Evolutionary conservation across 2,888 invertebrate species (phyloP).

Genomic region (Stomorhina lunata): DNA sequence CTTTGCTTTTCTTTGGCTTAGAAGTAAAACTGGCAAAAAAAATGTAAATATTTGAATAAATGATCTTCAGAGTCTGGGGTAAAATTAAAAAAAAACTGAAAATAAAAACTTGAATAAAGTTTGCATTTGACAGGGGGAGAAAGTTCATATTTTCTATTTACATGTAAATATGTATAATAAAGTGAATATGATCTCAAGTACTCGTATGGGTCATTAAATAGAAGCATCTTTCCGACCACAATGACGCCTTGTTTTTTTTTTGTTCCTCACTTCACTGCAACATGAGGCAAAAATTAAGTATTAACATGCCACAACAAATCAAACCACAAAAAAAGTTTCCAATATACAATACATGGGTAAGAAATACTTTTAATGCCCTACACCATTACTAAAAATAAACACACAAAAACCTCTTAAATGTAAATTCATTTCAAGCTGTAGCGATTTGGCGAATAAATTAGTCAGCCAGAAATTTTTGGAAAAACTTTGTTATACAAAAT

Average conservation of each 20-base stretch:
- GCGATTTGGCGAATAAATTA: too few relatives aligned
- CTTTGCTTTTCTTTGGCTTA: background rate
- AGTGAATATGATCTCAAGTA: conserved; percentile 21
- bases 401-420: too few relatives aligned
- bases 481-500: too few relatives aligned
- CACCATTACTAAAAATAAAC: too few relatives aligned
- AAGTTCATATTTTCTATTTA: conserved; percentile 19
- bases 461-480: too few relatives aligned
- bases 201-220: conserved; percentile 34
- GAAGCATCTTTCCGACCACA: conserved; percentile 2
- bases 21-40: background rate
- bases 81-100: background rate
- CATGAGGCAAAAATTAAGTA: too few relatives aligned
- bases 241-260: conserved; percentile 20
- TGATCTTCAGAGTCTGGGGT: conserved; percentile 18
- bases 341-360: background rate
- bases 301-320: background rate
- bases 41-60: conserved; percentile 1
- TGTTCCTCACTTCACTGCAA: background rate
- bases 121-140: conserved; percentile 42
- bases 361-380: background rate
- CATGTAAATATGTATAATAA: background rate
- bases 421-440: too few relatives aligned
- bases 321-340: background rate
- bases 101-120: conserved; percentile 20